Evolutionary conservation across 2,113 vertebrate genomes (phyloP).

Genomic region (Steatornis caripensis): DNA sequence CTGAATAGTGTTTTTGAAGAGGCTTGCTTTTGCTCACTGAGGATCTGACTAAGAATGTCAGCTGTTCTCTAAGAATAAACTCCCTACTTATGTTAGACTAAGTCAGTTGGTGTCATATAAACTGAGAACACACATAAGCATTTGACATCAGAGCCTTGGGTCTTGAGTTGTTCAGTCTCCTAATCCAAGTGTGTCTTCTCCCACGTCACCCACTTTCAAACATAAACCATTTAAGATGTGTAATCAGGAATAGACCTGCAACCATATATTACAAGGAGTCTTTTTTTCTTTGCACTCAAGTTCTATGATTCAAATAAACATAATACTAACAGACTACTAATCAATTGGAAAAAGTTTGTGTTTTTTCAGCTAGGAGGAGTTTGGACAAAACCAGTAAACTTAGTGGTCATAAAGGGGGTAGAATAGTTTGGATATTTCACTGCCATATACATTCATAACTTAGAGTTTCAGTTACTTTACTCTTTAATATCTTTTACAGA

Average conservation of each 20-base stretch:
- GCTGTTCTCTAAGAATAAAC: background rate
- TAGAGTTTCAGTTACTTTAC: background rate
- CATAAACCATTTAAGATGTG: background rate
- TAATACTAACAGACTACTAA: background rate
- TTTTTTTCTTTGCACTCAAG: background rate
- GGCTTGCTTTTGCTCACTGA: background rate
- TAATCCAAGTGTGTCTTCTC: background rate
- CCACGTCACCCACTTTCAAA: background rate
- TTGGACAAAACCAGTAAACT: background rate
- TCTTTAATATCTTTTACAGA: background rate
- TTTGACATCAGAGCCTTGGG: background rate
- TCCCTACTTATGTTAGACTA: background rate
- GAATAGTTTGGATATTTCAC: background rate
- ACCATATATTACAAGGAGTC: background rate
- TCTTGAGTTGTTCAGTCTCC: background rate
- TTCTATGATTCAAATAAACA: background rate
- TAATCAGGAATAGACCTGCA: background rate
- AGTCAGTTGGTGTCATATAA: background rate
- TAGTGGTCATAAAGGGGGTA: background rate
- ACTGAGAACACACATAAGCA: background rate
- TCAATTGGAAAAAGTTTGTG: background rate
- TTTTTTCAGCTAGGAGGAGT: background rate
- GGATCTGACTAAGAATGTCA: background rate
- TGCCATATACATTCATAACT: background rate
- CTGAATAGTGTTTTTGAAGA: background rate